Evolutionary conservation across 1,140 invertebrate genomes (phyloP), one percentile per base, ranked within the genome.

Genomic region (Galleria mellonella): DNA sequence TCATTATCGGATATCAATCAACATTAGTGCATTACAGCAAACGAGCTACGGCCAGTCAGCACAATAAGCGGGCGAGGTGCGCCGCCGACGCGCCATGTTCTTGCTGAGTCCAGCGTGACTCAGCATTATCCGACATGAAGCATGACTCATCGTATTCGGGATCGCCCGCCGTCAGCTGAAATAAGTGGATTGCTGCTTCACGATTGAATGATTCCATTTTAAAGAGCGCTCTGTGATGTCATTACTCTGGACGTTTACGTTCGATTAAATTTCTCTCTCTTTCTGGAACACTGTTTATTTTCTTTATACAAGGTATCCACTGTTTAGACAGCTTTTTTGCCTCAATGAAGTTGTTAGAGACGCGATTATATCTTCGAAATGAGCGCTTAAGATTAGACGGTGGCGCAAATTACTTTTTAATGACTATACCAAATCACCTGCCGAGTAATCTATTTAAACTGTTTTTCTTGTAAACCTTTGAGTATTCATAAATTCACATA

Each of bases 171-270:
- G 67, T 72, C 73, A 73, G 66, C 62, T 53, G 62, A 70, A 78
- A 82, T 78, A 75, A 82, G 69, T 78, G 67, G 67, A 82, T 78
- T 78, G 70, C 61, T 62, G 55, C 65, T 73, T 72, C 63, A 78
- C 69, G 64, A 55, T 52, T 62, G 57, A 74, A 64, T 65, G 62
- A 69, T 69, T 73, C 60, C 53, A 62, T 76, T 73, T 68, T 59
- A 65, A 68, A 75, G 59, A 56, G 53, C 57, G 40, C 48, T 58
- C 50, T 67, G 48, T 62, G 47, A 63, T 58, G 55, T 59, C 51
- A 62, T 63, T 65, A 55, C 53, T 51, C 41, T 42, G 41, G 43
- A 62, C 39, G 47, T 49, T 62, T 43, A 51, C 43, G 47, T 59
- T 54, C 33, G 55, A 55, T 53, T 42, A 33, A 48, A 47, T 41